Base-by-base conservation (phyloP, 2,113 vertebrate species). In the Mesoclemmys tuberculata region DNA sequence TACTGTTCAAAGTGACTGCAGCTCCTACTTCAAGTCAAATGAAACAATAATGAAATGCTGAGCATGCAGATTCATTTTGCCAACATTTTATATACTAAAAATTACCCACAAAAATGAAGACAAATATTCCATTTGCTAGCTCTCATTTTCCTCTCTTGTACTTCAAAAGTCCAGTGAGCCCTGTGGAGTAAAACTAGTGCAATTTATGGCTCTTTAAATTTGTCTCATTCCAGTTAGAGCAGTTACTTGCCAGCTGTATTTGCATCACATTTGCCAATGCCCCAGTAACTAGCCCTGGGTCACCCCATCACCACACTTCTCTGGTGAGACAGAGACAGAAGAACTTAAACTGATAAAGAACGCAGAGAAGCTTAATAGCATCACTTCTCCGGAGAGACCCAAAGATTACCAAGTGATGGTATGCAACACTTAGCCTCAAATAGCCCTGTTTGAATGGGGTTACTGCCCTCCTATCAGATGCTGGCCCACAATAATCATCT, bases 291-390 rank as follows among this genome's bases (percentile, higher is more conserved):
- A 90, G 84, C 88, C 90, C 79, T 80, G 56, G 85, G 77, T 88
- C 48, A 68, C n/a, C 52, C 54, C 61, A 91, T 61, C 48, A 64
- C 55, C 35, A 90, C 24, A 24, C 31, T 89, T 1, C 0, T 35
- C 64, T 38, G 51, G 58, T 84, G 85, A 21, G 31, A 35, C 49
- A 27, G 74, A 90, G 31, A 84, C n/a, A 84, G 80, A 82, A 68
- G 78, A 91, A 81, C 55, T 82, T 41, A 44, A 84, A 48, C 71
- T 71, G 94, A 92, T 93, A 90, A 95, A 86, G 80, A 55, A 87
- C 9, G 49, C 82, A 84, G 78, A 49, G 84, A 95, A 83, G 89
- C 85, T 82, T 58, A 49, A 31, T 13, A 87, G 80, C 68, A 16
- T 2, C 7, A 5, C 35, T 41, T 85, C 85, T 52, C 68, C 74